A percentile compares a stretch with the other conserved stretches of the same genome.
Conservation (phyloP, 2,113 vertebrate species). For the Oncorhynchus tshawytscha region DNA sequence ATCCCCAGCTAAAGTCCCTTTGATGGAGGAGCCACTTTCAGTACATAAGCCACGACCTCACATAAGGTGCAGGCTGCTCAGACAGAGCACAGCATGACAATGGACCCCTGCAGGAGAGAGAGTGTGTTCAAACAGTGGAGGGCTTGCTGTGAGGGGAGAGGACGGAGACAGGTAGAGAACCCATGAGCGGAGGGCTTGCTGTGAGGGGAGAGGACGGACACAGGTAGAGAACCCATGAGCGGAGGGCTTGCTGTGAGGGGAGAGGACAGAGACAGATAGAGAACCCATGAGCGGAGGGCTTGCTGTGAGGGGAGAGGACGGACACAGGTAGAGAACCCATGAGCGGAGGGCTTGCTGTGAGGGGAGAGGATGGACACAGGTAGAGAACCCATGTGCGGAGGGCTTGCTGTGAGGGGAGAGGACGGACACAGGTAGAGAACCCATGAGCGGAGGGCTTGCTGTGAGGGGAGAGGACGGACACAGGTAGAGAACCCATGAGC, state of each 20-base stretch:
- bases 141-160: neutral
- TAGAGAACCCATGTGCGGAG: neutral
- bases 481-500: neutral
- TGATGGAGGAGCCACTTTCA: neutral
- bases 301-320: slow-evolving; percentile 6
- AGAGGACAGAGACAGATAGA: slow-evolving; percentile 17
- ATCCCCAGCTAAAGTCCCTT: neutral
- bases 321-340: slow-evolving; percentile 2
- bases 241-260: neutral
- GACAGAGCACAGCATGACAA: too few relatives aligned
- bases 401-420: neutral
- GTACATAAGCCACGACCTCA: neutral
- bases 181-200: neutral
- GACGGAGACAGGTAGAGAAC: neutral
- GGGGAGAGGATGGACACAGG: slow-evolving; percentile 5
- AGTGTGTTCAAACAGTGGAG: neutral
- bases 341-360: neutral
- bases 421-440: slow-evolving; percentile 10
- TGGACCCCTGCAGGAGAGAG: too few relatives aligned
- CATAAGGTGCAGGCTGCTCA: neutral
- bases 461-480: slow-evolving; percentile 11
- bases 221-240: neutral
- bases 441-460: neutral
- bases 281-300: neutral
- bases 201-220: slow-evolving; percentile 10